These are phyloP conservation scores for Drosophila sproati DNA, from an alignment of 1,140 invertebrate species.

Conservation along the genomic window DNA sequence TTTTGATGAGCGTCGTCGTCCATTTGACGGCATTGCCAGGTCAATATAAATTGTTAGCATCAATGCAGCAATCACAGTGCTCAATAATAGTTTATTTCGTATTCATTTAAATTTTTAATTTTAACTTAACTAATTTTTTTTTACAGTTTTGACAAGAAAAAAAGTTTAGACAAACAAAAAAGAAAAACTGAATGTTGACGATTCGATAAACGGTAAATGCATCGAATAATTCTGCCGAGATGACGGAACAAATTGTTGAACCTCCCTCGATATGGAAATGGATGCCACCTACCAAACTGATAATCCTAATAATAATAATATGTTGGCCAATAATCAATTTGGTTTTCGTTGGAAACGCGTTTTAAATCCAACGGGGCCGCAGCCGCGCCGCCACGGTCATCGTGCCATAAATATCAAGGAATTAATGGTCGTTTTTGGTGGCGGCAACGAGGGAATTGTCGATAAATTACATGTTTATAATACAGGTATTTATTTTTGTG, in stretches of 20 bases:
- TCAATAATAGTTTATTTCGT: neutral
- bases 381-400: constrained; percentile 97
- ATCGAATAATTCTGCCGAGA: constrained; percentile 15
- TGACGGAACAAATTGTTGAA: constrained; percentile 33
- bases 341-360: constrained; percentile 93
- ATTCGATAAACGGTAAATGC: constrained; percentile 28
- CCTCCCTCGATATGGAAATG: constrained; percentile 45
- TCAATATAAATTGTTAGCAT: constrained; percentile 40
- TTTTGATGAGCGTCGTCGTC: constrained; percentile 45
- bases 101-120: constrained; percentile 5
- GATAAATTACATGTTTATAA: constrained; percentile 99
- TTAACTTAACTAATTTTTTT: neutral
- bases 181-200: too few species aligned
- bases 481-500: constrained; percentile 89
- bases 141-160: constrained; percentile 18
- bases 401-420: constrained; percentile 99
- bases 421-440: constrained; percentile 99
- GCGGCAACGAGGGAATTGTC: constrained; percentile 99
- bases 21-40: constrained; percentile 62
- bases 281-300: constrained; percentile 30
- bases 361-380: too few species aligned
- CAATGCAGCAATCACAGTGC: constrained; percentile 41
- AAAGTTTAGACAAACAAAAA: too few species aligned
- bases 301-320: neutral
- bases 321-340: constrained; percentile 15